phyloP scores from a whole-genome alignment of 2,113 vertebrate species.

The Capreolus pygargus region DNA sequence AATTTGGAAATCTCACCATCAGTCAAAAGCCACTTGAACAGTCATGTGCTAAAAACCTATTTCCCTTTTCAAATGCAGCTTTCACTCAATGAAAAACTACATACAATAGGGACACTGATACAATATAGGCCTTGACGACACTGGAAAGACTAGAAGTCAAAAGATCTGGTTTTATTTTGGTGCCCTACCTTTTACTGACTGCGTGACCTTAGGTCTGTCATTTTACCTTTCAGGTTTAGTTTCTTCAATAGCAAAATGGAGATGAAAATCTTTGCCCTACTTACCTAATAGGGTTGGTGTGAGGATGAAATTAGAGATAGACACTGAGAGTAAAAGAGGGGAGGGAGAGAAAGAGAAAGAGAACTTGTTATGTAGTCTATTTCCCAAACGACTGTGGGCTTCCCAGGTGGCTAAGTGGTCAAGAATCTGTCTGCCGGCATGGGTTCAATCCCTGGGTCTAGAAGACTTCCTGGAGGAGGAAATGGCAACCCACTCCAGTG shows the following conservation, averaged over 20 bases:
- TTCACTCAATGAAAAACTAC: not conserved
- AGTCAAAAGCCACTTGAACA: not conserved
- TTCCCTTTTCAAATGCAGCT: not conserved
- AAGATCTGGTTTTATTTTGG: not conserved
- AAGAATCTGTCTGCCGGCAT: not conserved
- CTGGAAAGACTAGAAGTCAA: not conserved
- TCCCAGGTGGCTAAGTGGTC: not conserved
- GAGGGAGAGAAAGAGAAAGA: not conserved
- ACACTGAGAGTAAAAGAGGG: not conserved
- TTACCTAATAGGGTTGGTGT: not conserved
- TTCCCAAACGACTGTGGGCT: not conserved
- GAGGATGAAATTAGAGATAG: not conserved
- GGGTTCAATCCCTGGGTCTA: not conserved
- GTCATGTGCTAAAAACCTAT: not conserved
- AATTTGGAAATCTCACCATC: slow-evolving; percentile 11
- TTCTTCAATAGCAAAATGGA: not conserved
- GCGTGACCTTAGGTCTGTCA: not conserved
- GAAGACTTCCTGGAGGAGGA: not conserved
- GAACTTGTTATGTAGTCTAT: not conserved
- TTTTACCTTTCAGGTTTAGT: not conserved
- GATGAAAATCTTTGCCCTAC: not conserved
- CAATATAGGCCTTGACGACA: not conserved
- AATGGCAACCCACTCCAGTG: not conserved
- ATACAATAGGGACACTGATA: not conserved
- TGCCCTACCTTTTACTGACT: not conserved